Evolutionary conservation across 2,888 invertebrate species (phyloP).

Genomic region (Emmelina monodactyla): DNA sequence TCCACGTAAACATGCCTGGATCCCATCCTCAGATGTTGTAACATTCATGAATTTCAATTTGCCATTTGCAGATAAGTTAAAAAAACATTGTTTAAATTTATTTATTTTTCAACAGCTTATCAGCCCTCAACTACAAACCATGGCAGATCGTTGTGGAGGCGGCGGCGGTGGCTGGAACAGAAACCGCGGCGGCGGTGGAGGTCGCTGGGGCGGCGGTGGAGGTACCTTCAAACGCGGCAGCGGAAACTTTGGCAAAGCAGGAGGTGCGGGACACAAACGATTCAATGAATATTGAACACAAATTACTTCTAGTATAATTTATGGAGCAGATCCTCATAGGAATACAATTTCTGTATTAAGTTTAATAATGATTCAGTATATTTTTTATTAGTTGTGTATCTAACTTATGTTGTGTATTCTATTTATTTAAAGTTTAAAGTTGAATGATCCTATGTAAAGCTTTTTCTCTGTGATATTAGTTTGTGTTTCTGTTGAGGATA

Average conservation of each 20-base stretch:
- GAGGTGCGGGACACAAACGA: slow-evolving; percentile 47
- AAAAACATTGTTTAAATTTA: slow-evolving; percentile 1
- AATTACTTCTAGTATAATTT: slow-evolving; percentile 13
- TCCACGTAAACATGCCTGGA: slow-evolving; percentile 77
- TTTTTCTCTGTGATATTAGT: slow-evolving; percentile 59
- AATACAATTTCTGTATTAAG: slow-evolving; percentile 39
- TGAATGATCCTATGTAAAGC: too few relatives aligned
- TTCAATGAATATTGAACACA: slow-evolving; percentile 49
- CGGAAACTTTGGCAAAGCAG: slow-evolving; percentile 49
- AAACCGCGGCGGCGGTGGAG: slow-evolving; percentile 50
- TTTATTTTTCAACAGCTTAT: slow-evolving; percentile 69
- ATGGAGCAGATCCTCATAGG: slow-evolving; percentile 48
- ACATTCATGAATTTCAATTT: slow-evolving; percentile 31
- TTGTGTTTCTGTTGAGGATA: slow-evolving; percentile 41
- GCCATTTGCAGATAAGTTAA: not conserved
- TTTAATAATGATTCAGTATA: too few relatives aligned
- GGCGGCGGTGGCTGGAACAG: slow-evolving; percentile 68
- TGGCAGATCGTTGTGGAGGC: slow-evolving; percentile 74
- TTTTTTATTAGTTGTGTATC: too few relatives aligned
- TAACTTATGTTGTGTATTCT: too few relatives aligned
- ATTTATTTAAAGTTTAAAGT: too few relatives aligned
- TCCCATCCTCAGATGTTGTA: slow-evolving; percentile 77
- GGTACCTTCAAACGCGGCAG: slow-evolving; percentile 59
- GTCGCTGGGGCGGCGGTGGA: slow-evolving; percentile 52
- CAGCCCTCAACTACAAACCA: slow-evolving; percentile 83